Evolutionary conservation across 2,113 vertebrate genomes (phyloP).

Genomic region (Lichenostomus cassidix): DNA sequence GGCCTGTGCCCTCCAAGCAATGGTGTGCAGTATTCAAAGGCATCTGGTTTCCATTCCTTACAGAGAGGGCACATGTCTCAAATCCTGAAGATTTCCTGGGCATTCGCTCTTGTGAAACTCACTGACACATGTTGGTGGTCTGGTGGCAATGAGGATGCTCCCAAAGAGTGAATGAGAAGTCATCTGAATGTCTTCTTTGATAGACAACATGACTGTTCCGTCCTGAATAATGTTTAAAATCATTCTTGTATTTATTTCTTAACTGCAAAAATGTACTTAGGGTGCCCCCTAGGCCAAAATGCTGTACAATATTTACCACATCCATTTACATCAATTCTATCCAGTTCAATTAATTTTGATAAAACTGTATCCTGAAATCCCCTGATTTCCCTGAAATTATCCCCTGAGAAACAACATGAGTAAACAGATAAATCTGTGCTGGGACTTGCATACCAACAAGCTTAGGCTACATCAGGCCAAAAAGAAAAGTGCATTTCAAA

Average conservation of each 20-base stretch:
- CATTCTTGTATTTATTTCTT: not conserved
- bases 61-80: not conserved
- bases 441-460: not conserved
- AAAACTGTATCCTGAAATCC: not conserved
- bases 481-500: slow-evolving; percentile 9
- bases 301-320: not conserved
- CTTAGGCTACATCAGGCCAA: not conserved
- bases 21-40: not conserved
- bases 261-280: slow-evolving; percentile 45
- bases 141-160: not conserved
- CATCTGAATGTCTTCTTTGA: not conserved
- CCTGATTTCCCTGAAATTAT: slow-evolving; percentile 21
- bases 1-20: not conserved
- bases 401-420: not conserved
- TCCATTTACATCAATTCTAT: not conserved
- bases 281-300: slow-evolving; percentile 62
- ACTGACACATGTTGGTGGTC: not conserved
- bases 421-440: not conserved
- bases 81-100: not conserved
- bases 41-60: not conserved
- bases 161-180: not conserved
- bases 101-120: not conserved
- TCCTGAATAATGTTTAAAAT: not conserved
- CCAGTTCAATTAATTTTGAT: not conserved
- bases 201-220: not conserved